Base-by-base conservation (phyloP, 2,797 vertebrate species). In the Chaenodraco wilsoni region DNA sequence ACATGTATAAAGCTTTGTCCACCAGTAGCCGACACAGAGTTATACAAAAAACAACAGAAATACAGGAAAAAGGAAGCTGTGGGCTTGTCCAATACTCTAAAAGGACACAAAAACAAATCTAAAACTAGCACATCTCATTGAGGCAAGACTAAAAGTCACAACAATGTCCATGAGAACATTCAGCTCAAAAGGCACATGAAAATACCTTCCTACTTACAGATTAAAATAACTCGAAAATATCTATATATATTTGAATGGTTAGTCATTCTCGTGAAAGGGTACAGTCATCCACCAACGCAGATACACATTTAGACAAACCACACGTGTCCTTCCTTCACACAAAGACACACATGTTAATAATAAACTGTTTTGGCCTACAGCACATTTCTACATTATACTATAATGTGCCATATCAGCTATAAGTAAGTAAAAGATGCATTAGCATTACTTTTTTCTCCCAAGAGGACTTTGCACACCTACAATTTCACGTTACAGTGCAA, bases 21-120 rank as follows among this genome's bases (percentile, higher is more conserved):
- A 33, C 16, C 27, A 41, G 11, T 27, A 27, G 27, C 27, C 27
- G 4, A 27, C 27, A 27, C 27, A 27, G 27, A 27, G 27, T 55
- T 66, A n/a, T 49, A 33, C 41, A 23, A 52, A 69, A 56, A 27
- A 27, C 23, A 27, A 27, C 27, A 5, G 4, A 27, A 27, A 27
- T 27, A 81, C 56, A 81, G 82, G 69, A 86, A 77, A 57, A 16
- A 59, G n/a, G 37, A 46, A 10, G 14, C 16, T 69, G 52, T 69
- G 58, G 63, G 76, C 66, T 49, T 23, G n/a, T 61, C 41, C 46
- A 80, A 64, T 74, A 27, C 45, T 64, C 61, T 64, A 11, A 83
- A 77, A 75, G 23, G 46, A 80, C 77, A 57, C 58, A 69, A 72
- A 27, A 79, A 48, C n/a, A 0, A 23, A 51, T 64, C 55, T 65